Evolutionary conservation across 2,888 invertebrate species (phyloP).

Genomic region (Operophtera brumata): DNA sequence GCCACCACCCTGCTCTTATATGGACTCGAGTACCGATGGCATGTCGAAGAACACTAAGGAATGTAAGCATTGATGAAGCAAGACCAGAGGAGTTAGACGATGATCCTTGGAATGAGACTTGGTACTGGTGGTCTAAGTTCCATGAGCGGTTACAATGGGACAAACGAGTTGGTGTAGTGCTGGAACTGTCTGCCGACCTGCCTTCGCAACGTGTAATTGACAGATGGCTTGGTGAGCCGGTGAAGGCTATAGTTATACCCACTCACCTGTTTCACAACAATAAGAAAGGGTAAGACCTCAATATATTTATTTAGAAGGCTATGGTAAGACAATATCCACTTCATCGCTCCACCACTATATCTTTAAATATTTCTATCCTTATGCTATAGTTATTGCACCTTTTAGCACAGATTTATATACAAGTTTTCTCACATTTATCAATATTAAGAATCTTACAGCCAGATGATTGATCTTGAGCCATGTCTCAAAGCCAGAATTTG

Average conservation of each 20-base stretch:
- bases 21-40: conserved; percentile 87
- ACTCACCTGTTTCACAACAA: conserved; percentile 94
- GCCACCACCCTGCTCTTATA: conserved; percentile 74
- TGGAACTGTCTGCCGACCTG: conserved; percentile 90
- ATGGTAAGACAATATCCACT: not conserved
- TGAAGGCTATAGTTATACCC: conserved; percentile 90
- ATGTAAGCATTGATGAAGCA: conserved; percentile 28
- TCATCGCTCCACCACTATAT: not conserved
- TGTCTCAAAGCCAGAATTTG: no score
- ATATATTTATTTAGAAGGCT: no score
- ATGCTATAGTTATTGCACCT: no score
- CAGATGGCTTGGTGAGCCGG: conserved; percentile 97
- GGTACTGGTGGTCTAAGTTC: conserved; percentile 91
- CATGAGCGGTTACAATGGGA: conserved; percentile 81
- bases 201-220: conserved; percentile 85
- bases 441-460: no score
- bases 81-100: conserved; percentile 56
- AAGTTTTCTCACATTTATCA: no score
- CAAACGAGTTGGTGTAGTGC: conserved; percentile 84
- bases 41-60: conserved; percentile 50
- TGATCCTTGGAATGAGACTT: conserved; percentile 83
- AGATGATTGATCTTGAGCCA: no score
- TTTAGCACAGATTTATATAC: no score
- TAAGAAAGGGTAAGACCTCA: conserved; percentile 88
- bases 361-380: no score